These are phyloP conservation scores for Drosophila tristis DNA, from an alignment of 1,140 invertebrate species.

Conservation along the genomic window DNA sequence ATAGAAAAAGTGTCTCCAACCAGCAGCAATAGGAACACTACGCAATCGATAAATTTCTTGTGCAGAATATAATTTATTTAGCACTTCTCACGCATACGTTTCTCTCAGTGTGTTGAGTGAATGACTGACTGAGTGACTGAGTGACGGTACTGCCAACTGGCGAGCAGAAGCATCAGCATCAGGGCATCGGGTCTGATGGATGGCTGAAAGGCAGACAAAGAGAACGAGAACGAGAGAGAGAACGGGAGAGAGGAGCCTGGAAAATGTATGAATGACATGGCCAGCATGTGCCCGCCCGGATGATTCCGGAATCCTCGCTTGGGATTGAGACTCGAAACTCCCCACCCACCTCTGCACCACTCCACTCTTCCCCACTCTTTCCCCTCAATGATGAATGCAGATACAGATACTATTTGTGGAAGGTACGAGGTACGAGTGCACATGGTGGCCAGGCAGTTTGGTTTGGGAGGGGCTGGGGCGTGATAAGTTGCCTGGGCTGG, in stretches of 20 bases:
- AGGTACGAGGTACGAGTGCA: conserved; percentile 21
- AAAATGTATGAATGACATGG: conserved; percentile 81
- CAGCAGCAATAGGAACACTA: too few relatives aligned
- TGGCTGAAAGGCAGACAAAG: conserved; percentile 65
- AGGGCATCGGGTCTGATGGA: conserved; percentile 61
- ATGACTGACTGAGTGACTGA: conserved; percentile 48
- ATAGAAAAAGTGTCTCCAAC: neutral
- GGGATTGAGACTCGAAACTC: conserved; percentile 31
- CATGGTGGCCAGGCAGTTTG: conserved; percentile 5
- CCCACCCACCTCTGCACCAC: neutral
- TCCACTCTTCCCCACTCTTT: neutral
- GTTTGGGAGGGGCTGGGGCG: conserved; percentile 11
- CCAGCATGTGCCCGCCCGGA: conserved; percentile 57
- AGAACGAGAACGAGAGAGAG: conserved; percentile 17
- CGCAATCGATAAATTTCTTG: too few relatives aligned
- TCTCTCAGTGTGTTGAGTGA: conserved; percentile 21
- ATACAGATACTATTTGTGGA: conserved; percentile 46
- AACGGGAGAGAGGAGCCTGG: conserved; percentile 31
- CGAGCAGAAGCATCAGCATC: conserved; percentile 43
- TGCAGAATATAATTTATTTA: too few relatives aligned
- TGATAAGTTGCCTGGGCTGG: conserved; percentile 43
- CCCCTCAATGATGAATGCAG: conserved; percentile 18
- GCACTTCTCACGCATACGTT: neutral
- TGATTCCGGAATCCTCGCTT: conserved; percentile 24
- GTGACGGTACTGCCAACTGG: conserved; percentile 64